Base-by-base conservation (phyloP, 2,797 vertebrate species). In the Sebastes kiyomatsui region DNA sequence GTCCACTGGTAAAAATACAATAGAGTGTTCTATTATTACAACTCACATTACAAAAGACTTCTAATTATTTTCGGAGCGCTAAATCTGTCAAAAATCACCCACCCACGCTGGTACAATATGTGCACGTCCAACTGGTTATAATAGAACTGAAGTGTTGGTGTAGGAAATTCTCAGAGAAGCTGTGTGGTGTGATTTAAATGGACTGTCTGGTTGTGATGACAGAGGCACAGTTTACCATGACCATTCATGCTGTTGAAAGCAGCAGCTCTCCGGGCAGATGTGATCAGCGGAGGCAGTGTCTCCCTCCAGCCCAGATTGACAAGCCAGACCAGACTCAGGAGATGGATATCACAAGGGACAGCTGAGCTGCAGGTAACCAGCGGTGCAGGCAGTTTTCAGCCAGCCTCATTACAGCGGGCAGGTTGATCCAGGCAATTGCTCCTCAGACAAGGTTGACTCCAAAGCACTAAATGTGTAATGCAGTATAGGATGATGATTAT, bases 321-420 rank as follows among this genome's bases (percentile, higher is more conserved):
- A 92, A 90, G 89, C 85, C 84, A 89, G 92, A 91, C 90, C 86
- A 87, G 86, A 91, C 90, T 91, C 77, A 64, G 73, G 87, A 93
- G 93, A 95, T 91, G 83, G 92, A 92, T 94, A 95, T 94, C 92
- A 91, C 90, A 86, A 79, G 90, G 88, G 93, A 93, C 92, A 90
- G 90, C 87, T 82, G 90, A 86, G 91, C 87, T 90, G 89, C 87
- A 90, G 91, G 91, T 91, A 94, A 93, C 87, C 90, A 91, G 79
- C 72, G 84, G 87, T 83, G 91, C 92, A 90, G 90, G 89, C 90
- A 93, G 84, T 93, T 93, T 91, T 84, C 90, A 92, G 90, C 87
- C 92, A 82, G 90, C 85, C 86, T 90, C 92, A 92, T 91, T 92
- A 88, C 86, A 85, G 87, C 49, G 49, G 90, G 88, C 88, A 92